Base-by-base conservation (phyloP, 2,113 vertebrate species). In the Indicator maculatus region DNA sequence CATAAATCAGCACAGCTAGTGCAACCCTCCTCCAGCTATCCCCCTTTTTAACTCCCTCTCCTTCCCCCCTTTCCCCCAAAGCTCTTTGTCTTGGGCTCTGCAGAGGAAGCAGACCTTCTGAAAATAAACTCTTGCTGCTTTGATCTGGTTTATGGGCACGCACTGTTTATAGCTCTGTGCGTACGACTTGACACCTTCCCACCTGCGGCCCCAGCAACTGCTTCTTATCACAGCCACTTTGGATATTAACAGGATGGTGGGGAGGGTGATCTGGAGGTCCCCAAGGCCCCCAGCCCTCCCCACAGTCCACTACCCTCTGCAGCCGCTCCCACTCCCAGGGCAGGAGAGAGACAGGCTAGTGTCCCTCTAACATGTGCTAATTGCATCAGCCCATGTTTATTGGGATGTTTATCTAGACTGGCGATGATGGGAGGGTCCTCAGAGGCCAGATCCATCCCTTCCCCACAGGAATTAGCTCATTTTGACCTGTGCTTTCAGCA, bases 71-170 rank as follows among this genome's bases (percentile, higher is more conserved):
- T 82, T 67, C 85, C 83, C 88, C 78, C 8, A 84, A 88, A 77
- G 80, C 80, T 84, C 92, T 96, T 96, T 97, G 96, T 97, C 96
- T 96, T 4, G 1, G 94, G 89, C 87, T 52, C 95, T 72, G 47
- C 6, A 17, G 96, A 97, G 97, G 98, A 98, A 98, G 97, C 90
- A 84, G 95, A 88, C 96, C 88, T 95, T 85, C 70, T 95, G 97
- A 89, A 97, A 97, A 97, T 97, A 95, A 97, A 97, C 96, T 96
- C 88, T 16, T 38, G 33, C 10, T 83, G 81, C 97, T 98, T 98
- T 98, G 98, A 98, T 98, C 97, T 96, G 91, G 52, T 98, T 98
- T 98, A 98, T 30, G 97, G 98, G 97, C 89, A 91, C 15, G 12
- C 94, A 96, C 95, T 98, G 97, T 98, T 98, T 98, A 97, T 96